phyloP scores from a whole-genome alignment of 2,797 vertebrate species.

The Crocidura indochinensis region DNA sequence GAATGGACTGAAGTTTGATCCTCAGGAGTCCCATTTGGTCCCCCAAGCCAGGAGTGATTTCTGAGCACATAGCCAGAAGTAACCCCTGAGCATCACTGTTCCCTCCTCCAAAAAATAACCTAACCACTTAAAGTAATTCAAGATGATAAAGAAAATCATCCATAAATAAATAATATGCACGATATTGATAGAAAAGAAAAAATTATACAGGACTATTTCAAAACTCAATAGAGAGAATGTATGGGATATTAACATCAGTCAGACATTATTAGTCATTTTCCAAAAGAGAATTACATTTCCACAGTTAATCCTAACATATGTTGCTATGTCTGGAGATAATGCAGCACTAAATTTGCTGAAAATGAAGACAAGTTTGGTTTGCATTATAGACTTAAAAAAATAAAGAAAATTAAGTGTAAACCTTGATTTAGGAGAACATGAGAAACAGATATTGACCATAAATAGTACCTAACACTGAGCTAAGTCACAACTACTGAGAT shows the following conservation, averaged over 20 bases:
- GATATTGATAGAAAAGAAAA: neutral
- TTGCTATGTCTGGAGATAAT: neutral
- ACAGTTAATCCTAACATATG: neutral
- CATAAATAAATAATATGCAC: too few relatives aligned
- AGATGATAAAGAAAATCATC: too few relatives aligned
- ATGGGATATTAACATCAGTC: neutral
- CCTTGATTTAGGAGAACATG: neutral
- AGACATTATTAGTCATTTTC: neutral
- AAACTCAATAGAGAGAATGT: neutral
- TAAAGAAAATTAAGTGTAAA: neutral
- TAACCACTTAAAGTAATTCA: too few relatives aligned
- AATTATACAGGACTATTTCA: neutral
- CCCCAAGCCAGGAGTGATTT: too few relatives aligned
- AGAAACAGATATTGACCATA: neutral
- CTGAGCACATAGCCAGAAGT: too few relatives aligned
- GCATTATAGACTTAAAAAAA: too few relatives aligned
- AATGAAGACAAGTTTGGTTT: neutral
- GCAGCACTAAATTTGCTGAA: neutral
- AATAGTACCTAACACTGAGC: neutral
- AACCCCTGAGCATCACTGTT: too few relatives aligned
- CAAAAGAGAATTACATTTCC: neutral
- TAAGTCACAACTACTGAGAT: neutral
- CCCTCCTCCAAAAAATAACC: too few relatives aligned
- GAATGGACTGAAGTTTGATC: too few relatives aligned
- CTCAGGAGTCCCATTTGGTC: too few relatives aligned